Evolutionary conservation across 1,140 invertebrate genomes (phyloP), one percentile per base, ranked within the genome.

Genomic region (Contarinia nasturtii): DNA sequence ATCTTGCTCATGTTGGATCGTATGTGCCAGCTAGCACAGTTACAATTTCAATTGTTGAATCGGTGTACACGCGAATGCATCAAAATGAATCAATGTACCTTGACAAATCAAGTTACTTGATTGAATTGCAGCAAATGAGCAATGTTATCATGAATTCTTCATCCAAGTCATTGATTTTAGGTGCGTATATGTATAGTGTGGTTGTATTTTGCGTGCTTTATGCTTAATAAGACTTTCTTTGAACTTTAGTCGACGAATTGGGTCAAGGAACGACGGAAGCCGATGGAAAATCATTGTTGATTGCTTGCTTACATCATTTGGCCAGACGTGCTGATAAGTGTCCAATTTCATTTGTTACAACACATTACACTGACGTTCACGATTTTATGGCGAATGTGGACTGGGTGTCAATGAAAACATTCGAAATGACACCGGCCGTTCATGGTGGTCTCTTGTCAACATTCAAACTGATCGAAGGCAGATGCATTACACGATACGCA

Each of bases 231-330:
- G n/a, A n/a, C n/a, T n/a, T n/a, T n/a, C n/a, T n/a, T n/a, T n/a
- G n/a, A n/a, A n/a, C n/a, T n/a, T n/a, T 88, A 33, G 69, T 89
- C 47, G 86, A 91, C 63, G 86, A 89, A 63, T 86, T 89, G 68
- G 86, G 86, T 0, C 79, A 80, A 65, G 81, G 82, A 47, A 90
- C 86, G 19, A 67, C 75, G 21, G 74, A 77, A 52, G 58, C 66
- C 2, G 81, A 83, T 63, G 81, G 82, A 1, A 51, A 76, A 33
- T 66, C 76, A 20, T 56, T 86, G 40, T 55, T 86, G 3, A 60
- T 67, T 19, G 19, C 47, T 15, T 41, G 20, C 15, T 11, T 48
- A 2, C 40, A 44, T 33, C 40, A 48, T 48, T 40, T 48, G 11
- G 7, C 14, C 3, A 33, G 18, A 20, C 21, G 41, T 10, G 40